Percentiles rank a stretch among this genome's conserved stretches.
Conservation (phyloP, 1,140 invertebrate species). For the Achatina immaculata region DNA sequence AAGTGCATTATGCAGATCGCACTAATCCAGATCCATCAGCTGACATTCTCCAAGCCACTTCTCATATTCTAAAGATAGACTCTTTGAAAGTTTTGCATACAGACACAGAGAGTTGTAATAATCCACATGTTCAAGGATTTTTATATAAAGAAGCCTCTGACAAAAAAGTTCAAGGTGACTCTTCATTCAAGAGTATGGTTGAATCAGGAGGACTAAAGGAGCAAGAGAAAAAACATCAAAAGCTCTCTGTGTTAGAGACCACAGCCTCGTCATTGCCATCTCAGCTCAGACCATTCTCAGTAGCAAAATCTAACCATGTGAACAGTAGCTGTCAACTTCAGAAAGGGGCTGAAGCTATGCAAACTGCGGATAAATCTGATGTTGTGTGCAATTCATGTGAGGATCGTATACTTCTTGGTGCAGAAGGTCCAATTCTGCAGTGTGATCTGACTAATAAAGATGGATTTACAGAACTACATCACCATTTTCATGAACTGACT, state of each 20-base stretch:
- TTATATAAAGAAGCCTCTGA: neutral
- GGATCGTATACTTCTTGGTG: constrained; percentile 25
- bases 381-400: constrained; percentile 27
- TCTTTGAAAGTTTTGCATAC: neutral
- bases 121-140: neutral
- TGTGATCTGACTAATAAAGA: constrained; percentile 13
- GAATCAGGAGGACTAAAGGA: neutral
- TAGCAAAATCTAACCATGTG: neutral
- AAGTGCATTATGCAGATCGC: constrained; percentile 27
- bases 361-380: constrained; percentile 20
- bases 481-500: constrained; percentile 21
- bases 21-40: constrained; percentile 31
- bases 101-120: neutral
- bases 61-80: neutral
- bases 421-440: neutral
- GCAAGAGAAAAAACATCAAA: neutral
- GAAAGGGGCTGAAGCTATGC: constrained; percentile 27
- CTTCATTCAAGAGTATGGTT: neutral
- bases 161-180: constrained; percentile 40
- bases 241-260: neutral
- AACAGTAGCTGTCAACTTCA: neutral
- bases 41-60: neutral
- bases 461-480: neutral
- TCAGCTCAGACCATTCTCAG: neutral
- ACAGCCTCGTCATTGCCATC: neutral